Base-by-base conservation (phyloP, 2,797 vertebrate genomes). In the Siniperca scherzeri region DNA sequence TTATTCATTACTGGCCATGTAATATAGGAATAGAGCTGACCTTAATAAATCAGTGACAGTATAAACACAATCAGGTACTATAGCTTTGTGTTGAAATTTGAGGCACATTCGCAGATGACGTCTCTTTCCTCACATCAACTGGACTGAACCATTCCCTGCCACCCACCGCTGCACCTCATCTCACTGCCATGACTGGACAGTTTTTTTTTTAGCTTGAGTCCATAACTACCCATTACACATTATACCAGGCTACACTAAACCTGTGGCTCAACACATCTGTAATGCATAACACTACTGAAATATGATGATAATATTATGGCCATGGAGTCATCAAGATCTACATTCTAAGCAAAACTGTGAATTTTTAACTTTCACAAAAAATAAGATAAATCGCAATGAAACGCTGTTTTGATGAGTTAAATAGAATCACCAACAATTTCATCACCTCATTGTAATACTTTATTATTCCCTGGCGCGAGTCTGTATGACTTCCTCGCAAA, bases 31-130 rank as follows among this genome's bases (percentile, higher is more conserved):
- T 83, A 78, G 77, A 75, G 75, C 79, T 69, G 71, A 84, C 83
- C 81, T 90, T 85, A 91, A 94, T 95, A 94, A 94, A 94, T 95
- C 94, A 95, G 86, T 48, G 83, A 89, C 87, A 91, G 88, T 88
- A 89, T 94, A 95, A 95, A 95, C 93, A 94, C 88, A 95, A 95
- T 95, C 94, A 95, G 89, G 91, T 94, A 89, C 76, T 64, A 77
- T 78, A 77, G 71, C 87, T 91, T 88, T 84, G 88, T 91, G 94
- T 89, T 94, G 93, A 94, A 93, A 93, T 71, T 76, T 59, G 82
- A 90, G 86, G 85, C 86, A 52, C 89, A 82, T 78, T 93, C 82
- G 46, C 83, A 78, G 86, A 91, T 88, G 89, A 91, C 86, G 84
- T 87, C 83, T 93, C 91, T 91, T 87, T 94, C 88, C 77, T 92